Conservation (phyloP, 92 coral and sea anemone genomes). For the Porites divaricata region DNA sequence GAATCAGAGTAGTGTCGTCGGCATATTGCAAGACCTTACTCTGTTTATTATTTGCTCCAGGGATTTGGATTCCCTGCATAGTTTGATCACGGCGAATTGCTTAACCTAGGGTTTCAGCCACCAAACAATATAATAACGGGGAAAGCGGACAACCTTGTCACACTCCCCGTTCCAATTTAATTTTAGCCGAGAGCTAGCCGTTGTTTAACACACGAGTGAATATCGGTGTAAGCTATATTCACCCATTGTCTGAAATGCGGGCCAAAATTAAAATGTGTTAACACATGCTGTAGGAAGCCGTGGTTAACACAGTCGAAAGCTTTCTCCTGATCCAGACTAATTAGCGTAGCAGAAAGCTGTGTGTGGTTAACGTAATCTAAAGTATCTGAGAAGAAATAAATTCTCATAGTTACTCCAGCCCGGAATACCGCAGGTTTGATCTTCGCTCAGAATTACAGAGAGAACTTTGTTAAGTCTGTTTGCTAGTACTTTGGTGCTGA, state of each 20-base stretch:
- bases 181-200: conserved; percentile 31
- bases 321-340: too few species aligned
- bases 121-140: conserved; percentile 41
- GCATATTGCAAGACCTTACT: conserved; percentile 43
- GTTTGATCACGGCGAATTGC: conserved; percentile 19
- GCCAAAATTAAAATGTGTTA: conserved; percentile 39
- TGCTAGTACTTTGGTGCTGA: conserved; percentile 11
- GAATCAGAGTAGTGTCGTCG: conserved; percentile 38
- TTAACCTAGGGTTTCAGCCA: conserved; percentile 27
- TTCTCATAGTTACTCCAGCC: neutral
- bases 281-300: conserved; percentile 28
- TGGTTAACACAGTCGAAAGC: conserved; percentile 2
- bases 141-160: conserved; percentile 61
- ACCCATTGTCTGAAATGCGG: conserved; percentile 41
- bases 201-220: conserved; percentile 30
- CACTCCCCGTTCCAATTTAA: conserved; percentile 24
- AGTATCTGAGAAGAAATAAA: neutral
- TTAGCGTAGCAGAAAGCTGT: neutral
- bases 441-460: neutral
- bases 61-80: conserved; percentile 43
- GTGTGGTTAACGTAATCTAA: conserved; percentile 4
- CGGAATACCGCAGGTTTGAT: conserved; percentile 43
- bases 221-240: conserved; percentile 22
- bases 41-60: neutral
- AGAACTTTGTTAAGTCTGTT: conserved; percentile 15